Conservation (phyloP, 2,797 vertebrate species). For the Pithecia hirsuta region DNA sequence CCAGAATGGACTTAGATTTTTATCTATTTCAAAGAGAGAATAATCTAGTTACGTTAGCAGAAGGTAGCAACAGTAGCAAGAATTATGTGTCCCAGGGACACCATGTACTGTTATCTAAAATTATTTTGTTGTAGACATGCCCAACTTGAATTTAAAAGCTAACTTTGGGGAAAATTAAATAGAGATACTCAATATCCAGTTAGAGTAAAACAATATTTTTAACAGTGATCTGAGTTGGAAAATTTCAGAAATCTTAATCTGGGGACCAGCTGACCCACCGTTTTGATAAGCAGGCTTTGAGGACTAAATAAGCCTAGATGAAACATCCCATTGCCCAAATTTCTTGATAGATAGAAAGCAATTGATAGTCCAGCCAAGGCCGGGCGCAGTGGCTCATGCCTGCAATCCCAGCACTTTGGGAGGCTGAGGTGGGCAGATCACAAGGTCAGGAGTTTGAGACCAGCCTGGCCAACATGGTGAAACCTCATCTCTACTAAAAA, state of each 20-base stretch:
- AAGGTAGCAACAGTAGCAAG: background rate
- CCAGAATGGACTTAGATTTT: background rate
- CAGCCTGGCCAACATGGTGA: background rate
- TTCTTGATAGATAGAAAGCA: background rate
- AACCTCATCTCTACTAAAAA: background rate
- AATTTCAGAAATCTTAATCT: background rate
- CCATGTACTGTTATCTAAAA: background rate
- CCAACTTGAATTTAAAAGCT: background rate
- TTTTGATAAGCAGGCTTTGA: background rate
- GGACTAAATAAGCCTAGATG: background rate
- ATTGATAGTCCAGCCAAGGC: background rate
- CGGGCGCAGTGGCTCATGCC: background rate
- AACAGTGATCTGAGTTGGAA: background rate
- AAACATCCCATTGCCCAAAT: background rate
- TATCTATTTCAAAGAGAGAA: background rate
- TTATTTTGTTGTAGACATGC: background rate
- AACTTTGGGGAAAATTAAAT: background rate
- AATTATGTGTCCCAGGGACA: background rate
- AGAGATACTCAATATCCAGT: background rate
- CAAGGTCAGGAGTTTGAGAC: background rate
- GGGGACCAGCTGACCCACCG: background rate
- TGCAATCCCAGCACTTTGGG: background rate
- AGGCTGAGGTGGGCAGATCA: background rate
- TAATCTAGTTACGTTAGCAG: background rate
- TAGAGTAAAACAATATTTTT: background rate